phyloP scores from a whole-genome alignment of 2,888 invertebrate species.

The Agrochola macilenta region DNA sequence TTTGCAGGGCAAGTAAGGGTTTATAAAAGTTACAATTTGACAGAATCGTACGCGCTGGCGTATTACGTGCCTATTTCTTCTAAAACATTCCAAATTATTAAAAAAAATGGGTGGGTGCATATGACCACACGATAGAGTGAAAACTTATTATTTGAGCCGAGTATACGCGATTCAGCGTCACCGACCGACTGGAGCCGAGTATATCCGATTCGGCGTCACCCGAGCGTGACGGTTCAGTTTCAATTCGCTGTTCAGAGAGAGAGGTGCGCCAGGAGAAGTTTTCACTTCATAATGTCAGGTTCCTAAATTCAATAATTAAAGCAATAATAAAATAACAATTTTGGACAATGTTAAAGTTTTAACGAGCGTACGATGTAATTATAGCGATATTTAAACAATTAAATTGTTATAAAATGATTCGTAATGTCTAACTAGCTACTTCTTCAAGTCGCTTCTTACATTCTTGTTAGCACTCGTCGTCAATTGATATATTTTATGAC shows the following conservation, averaged over 20 bases:
- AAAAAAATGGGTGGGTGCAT: no score
- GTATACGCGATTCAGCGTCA: not conserved
- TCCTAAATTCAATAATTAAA: not conserved
- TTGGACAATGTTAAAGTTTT: not conserved
- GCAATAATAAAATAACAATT: conserved; percentile 15
- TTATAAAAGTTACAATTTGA: not conserved
- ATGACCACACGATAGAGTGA: not conserved
- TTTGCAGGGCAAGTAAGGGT: not conserved
- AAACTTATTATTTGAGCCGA: not conserved
- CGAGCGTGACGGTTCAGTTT: not conserved
- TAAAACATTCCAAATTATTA: not conserved
- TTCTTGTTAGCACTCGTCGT: conserved; percentile 33
- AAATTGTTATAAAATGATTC: conserved; percentile 6
- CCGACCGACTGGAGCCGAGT: not conserved
- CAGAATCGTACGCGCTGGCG: not conserved
- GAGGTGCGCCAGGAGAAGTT: not conserved
- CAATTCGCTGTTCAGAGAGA: not conserved
- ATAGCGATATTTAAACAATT: not conserved
- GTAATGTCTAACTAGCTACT: conserved; percentile 3
- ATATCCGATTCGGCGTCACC: not conserved
- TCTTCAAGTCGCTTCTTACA: conserved; percentile 35
- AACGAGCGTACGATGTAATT: not conserved
- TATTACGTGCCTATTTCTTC: not conserved
- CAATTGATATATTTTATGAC: conserved; percentile 36
- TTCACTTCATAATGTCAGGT: not conserved